Evolutionary conservation across 2,888 invertebrate genomes (phyloP), one percentile per base, ranked within the genome.

Genomic region (Aradus depressus): DNA sequence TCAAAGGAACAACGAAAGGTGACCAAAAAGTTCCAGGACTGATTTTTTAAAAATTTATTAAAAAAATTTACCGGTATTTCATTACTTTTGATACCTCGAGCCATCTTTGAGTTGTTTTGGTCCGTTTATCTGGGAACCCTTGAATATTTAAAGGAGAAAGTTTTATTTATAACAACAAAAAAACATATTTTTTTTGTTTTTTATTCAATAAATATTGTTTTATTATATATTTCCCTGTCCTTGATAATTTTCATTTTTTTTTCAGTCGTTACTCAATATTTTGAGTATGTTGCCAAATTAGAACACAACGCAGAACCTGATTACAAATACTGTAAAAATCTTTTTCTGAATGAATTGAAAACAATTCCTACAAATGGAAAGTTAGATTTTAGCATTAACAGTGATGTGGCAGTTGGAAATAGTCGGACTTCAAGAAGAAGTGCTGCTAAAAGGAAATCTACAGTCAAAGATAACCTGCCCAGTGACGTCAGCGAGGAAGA

Each of bases 221-320:
- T n/a, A n/a, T n/a, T n/a, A n/a, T n/a, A n/a, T n/a, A n/a, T n/a
- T n/a, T n/a, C n/a, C n/a, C n/a, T n/a, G n/a, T n/a, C n/a, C n/a
- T 28, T 28, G 28, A 10, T 28, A 18, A 5, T 39, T 8, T 35
- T 26, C 22, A 44, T 39, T 42, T 52, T 58, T 50, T 54, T 75
- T 74, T 52, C 69, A 80, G 80, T 69, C 45, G 73, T 77, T 16
- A 65, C 85, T 1, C 74, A 79, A 45, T 85, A 76, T 62, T 73
- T 88, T 60, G 76, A 78, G 54, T 79, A 84, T 63, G 74, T 87
- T 3, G 71, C 75, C 42, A 72, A 74, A 32, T 60, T 90, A 61
- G 72, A 80, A 57, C 84, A 82, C 59, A 77, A 84, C 61, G 78
- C 81, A 16, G 68, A 67, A 12, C 87, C 89, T 0, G 78, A 89